Conservation (phyloP, 2,113 vertebrate species). For the Callocephalon fimbriatum region DNA sequence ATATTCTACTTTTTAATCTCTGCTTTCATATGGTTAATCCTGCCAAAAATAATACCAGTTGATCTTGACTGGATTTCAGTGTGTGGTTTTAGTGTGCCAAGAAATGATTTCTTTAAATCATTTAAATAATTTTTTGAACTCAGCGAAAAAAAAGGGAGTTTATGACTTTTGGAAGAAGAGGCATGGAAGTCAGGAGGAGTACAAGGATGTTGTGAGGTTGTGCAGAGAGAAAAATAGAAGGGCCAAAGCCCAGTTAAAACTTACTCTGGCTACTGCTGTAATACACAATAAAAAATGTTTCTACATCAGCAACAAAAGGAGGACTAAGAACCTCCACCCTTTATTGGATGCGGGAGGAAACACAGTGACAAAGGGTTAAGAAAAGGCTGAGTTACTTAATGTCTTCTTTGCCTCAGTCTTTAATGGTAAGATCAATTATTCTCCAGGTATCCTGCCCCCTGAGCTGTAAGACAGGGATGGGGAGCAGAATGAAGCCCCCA, state of each 20-base stretch:
- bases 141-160: neutral
- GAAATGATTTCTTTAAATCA: neutral
- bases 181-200: neutral
- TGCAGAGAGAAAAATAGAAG: neutral
- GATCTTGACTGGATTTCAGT: constrained; percentile 11
- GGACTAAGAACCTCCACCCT: neutral
- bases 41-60: constrained; percentile 9
- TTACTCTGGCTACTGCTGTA: neutral
- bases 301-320: neutral
- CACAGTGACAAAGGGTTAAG: neutral
- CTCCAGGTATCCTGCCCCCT: neutral
- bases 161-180: neutral
- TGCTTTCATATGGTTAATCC: constrained; percentile 1
- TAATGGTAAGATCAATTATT: neutral
- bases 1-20: neutral
- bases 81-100: neutral
- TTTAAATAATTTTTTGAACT: neutral
- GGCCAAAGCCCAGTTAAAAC: neutral
- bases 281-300: neutral
- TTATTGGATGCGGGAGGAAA: neutral
- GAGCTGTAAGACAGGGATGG: neutral
- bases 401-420: neutral
- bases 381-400: neutral
- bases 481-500: neutral
- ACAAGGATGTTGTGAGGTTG: neutral